Percentiles rank a stretch among this genome's conserved stretches.
Conservation (phyloP, 2,888 invertebrate genomes). For the Melinaea marsaeus region DNA sequence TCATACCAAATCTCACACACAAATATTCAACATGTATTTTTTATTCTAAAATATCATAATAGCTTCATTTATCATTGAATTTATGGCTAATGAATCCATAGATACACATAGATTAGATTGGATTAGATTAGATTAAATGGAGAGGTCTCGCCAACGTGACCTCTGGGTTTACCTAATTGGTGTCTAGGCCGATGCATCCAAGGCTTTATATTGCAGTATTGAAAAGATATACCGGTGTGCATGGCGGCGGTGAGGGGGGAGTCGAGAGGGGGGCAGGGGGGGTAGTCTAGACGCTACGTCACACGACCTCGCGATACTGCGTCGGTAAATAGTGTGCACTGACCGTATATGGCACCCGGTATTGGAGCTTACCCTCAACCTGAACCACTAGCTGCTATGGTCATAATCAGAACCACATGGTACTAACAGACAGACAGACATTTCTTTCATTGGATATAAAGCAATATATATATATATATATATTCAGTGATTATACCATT, state of each 20-base stretch:
- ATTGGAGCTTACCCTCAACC: slow-evolving; percentile 51
- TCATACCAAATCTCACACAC: too few species aligned
- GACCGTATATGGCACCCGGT: slow-evolving; percentile 75
- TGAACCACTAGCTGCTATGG: slow-evolving; percentile 34
- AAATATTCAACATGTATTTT: too few species aligned
- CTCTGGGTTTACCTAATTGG: slow-evolving; percentile 26
- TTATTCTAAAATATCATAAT: too few species aligned
- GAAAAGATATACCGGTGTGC: slow-evolving; percentile 74
- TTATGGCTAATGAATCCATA: too few species aligned
- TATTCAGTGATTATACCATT: too few species aligned
- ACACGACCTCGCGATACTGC: slow-evolving; percentile 80
- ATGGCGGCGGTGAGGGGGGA: slow-evolving; percentile 47
- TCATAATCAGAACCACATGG: slow-evolving; percentile 17
- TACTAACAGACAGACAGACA: too few species aligned
- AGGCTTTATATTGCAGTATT: slow-evolving; percentile 59
- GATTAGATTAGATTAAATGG: neutral
- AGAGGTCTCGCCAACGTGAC: slow-evolving; percentile 14
- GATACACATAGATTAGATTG: too few species aligned
- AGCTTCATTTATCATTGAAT: too few species aligned
- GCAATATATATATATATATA: too few species aligned
- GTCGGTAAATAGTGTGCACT: slow-evolving; percentile 77
- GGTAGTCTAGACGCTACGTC: slow-evolving; percentile 78
- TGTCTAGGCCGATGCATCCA: slow-evolving; percentile 37
- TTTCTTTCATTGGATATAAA: too few species aligned
- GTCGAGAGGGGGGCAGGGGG: slow-evolving; percentile 45